These are phyloP conservation scores for Grapholita molesta DNA, from an alignment of 1,140 invertebrate species.

Conservation along the genomic window DNA sequence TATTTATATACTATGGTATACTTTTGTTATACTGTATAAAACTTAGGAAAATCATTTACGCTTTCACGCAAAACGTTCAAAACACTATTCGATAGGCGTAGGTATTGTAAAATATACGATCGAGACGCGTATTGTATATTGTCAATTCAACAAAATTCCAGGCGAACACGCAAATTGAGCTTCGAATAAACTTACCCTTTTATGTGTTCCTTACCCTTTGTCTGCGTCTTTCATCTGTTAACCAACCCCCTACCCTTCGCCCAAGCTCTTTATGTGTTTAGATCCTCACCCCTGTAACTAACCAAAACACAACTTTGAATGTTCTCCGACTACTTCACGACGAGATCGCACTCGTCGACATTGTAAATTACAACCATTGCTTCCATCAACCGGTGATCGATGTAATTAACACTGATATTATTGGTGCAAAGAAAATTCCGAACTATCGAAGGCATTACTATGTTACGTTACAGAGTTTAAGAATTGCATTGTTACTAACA, in stretches of 20 bases:
- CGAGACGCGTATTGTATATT: conserved; percentile 61
- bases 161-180: conserved; percentile 74
- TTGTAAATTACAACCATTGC: conserved; percentile 74
- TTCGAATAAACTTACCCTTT: conserved; percentile 76
- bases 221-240: conserved; percentile 82
- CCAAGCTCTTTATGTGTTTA: conserved; percentile 79
- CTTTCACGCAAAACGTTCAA: conserved; percentile 75
- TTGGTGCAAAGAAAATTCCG: conserved; percentile 56
- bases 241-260: conserved; percentile 72
- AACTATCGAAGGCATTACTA: background rate
- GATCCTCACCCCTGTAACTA: conserved; percentile 75
- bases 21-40: conserved; percentile 65
- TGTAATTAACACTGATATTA: conserved; percentile 51
- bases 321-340: conserved; percentile 67
- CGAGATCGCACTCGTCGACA: conserved; percentile 59
- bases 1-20: conserved; percentile 57
- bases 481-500: conserved; percentile 12
- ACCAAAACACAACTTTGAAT: conserved; percentile 73
- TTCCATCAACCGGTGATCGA: conserved; percentile 63
- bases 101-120: conserved; percentile 65
- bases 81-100: conserved; percentile 65
- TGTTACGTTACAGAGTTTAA: background rate
- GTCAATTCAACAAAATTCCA: conserved; percentile 69
- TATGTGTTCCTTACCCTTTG: conserved; percentile 81
- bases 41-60: conserved; percentile 77